A percentile compares a stretch with the other conserved stretches of the same genome.
Conservation (phyloP, 2,888 invertebrate species). For the Microdon myrmicae region DNA sequence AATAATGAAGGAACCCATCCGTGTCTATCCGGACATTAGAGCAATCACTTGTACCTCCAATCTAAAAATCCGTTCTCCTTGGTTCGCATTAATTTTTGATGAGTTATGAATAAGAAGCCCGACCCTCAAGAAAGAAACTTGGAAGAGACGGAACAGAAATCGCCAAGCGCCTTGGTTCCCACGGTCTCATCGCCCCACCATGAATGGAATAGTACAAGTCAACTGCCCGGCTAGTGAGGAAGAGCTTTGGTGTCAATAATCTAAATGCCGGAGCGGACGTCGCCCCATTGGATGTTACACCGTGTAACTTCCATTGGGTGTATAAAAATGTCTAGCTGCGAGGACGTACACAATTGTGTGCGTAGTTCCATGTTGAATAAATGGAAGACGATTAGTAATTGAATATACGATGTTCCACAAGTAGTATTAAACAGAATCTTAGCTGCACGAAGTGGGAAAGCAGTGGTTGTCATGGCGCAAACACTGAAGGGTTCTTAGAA, state of each 20-base stretch:
- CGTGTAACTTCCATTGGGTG: slow-evolving; percentile 1
- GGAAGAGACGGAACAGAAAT: slow-evolving; percentile 42
- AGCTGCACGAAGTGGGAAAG: too few species aligned
- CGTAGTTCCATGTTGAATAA: too few species aligned
- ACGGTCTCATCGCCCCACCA: slow-evolving; percentile 36
- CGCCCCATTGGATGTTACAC: slow-evolving; percentile 11
- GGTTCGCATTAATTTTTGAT: slow-evolving; percentile 42
- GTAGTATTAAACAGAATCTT: too few species aligned
- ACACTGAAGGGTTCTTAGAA: too few species aligned
- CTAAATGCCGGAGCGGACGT: slow-evolving; percentile 38
- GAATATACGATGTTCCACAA: too few species aligned
- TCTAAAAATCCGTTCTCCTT: slow-evolving; percentile 29
- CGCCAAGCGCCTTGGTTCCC: slow-evolving; percentile 44
- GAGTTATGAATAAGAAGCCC: slow-evolving; percentile 29
- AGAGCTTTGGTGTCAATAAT: slow-evolving; percentile 24
- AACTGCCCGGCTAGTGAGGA: slow-evolving; percentile 7
- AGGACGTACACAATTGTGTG: too few species aligned
- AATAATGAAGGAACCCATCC: slow-evolving; percentile 45
- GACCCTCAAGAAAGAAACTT: slow-evolving; percentile 27
- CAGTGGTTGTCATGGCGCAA: too few species aligned
- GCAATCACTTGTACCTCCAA: background rate
- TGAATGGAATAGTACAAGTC: slow-evolving; percentile 28
- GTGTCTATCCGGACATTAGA: slow-evolving; percentile 16
- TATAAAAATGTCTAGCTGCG: too few species aligned
- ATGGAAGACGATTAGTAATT: too few species aligned